Conservation (phyloP, 2,797 vertebrate genomes). For the Dipus sagitta region DNA sequence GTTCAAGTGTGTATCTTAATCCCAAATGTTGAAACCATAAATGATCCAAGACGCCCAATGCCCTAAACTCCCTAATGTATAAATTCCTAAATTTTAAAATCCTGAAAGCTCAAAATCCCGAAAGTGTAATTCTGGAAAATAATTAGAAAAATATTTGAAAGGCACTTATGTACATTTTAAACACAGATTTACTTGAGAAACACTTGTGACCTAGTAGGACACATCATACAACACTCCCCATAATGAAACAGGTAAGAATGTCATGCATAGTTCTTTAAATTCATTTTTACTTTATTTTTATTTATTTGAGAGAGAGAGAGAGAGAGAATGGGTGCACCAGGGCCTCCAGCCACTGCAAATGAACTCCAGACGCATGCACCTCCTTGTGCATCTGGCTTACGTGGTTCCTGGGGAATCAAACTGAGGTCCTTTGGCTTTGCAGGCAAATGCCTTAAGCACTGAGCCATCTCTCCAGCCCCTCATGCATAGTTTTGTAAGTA, state of each 20-base stretch:
- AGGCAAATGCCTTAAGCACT: too few species aligned
- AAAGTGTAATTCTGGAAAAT: neutral
- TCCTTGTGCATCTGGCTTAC: too few species aligned
- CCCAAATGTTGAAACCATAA: neutral
- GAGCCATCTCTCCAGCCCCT: too few species aligned
- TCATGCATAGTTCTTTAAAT: neutral
- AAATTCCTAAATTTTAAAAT: neutral
- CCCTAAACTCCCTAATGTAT: neutral
- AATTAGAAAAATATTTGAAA: neutral
- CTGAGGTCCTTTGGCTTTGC: too few species aligned
- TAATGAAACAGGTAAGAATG: neutral
- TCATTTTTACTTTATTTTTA: too few species aligned
- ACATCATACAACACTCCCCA: neutral
- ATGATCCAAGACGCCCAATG: neutral
- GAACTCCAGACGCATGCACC: too few species aligned
- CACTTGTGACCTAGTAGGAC: neutral
- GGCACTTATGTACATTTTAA: neutral
- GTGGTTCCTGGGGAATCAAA: too few species aligned
- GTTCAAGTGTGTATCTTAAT: neutral
- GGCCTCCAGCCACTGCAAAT: too few species aligned
- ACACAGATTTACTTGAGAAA: neutral
- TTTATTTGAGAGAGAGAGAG: too few species aligned
- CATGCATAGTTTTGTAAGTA: neutral
- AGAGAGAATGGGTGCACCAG: too few species aligned
- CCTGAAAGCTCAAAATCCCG: neutral